Percentiles rank a stretch among this genome's conserved stretches.
These are phyloP conservation scores for Timandra comae DNA, from an alignment of 2,888 invertebrate genomes.

Conservation along the genomic window DNA sequence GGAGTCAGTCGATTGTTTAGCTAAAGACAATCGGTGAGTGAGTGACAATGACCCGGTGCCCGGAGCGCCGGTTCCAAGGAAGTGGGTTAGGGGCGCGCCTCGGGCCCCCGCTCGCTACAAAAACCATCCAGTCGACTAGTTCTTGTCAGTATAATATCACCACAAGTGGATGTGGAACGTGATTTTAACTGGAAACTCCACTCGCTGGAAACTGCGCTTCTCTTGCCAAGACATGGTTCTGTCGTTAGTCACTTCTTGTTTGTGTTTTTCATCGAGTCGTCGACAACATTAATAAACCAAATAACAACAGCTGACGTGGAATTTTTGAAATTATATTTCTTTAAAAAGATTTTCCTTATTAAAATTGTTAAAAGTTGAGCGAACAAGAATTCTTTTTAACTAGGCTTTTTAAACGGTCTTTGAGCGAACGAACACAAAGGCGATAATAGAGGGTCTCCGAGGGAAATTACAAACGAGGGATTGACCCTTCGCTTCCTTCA, in stretches of 20 bases:
- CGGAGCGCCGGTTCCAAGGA: too few species aligned
- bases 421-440: constrained; percentile 31
- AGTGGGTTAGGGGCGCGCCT: too few species aligned
- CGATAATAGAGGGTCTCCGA: constrained; percentile 31
- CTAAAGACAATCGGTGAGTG: constrained; percentile 12
- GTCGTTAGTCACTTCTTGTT: constrained; percentile 8
- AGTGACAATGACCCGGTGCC: constrained; percentile 11
- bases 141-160: constrained; percentile 15
- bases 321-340: constrained; percentile 12
- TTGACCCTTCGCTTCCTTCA: constrained; percentile 19
- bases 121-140: constrained; percentile 11
- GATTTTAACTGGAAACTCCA: constrained; percentile 15
- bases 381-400: constrained; percentile 32
- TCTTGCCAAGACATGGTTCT: constrained; percentile 16
- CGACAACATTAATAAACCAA: too few species aligned
- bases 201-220: constrained; percentile 14
- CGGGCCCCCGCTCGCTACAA: background rate
- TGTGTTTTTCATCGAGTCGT: too few species aligned
- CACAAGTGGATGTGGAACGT: constrained; percentile 15
- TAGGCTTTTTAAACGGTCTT: constrained; percentile 35
- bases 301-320: constrained; percentile 5
- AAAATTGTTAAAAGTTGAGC: constrained; percentile 21
- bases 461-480: constrained; percentile 26
- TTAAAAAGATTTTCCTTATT: constrained; percentile 13
- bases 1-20: constrained; percentile 10